Evolutionary conservation across 1,140 invertebrate species (phyloP), one percentile per base, ranked within the genome.

Genomic region (Hyphantria cunea): DNA sequence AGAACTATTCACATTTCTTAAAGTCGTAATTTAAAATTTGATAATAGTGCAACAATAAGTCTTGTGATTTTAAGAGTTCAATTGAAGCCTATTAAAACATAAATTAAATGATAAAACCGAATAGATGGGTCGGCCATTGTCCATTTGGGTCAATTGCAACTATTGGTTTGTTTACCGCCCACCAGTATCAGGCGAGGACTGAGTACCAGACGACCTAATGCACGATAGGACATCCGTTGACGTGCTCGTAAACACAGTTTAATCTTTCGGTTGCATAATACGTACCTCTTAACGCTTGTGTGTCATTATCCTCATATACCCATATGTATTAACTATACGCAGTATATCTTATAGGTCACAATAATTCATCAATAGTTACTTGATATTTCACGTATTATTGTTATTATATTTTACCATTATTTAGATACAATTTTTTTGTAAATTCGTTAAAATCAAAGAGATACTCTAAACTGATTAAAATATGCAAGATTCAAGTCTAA

Each of bases 61-160:
- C 17, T 25, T 25, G 17, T 10, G 34, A 37, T 10, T 37, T 37
- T 37, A 48, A 13, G 13, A 48, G 3, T 6, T 45, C 12, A 12
- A 13, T 45, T 59, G 45, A 50, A 44, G 12, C 64, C 50, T 42
- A 67, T 65, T 68, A 68, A 68, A 71, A 58, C 34, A 66, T 59
- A 66, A 47, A 69, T 68, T 68, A 61, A 44, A 56, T 55, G 55
- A 73, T 76, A 62, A 62, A 61, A 54, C 53, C 70, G 70, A 72
- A 75, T 65, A 64, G 69, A 53, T 60, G 49, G 63, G 49, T 69
- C 63, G 75, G 73, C 68, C 47, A 49, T 53, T 62, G 68, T 68
- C 60, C 65, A 78, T 80, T 78, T 76, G 52, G 77, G 77, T 82
- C 79, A 78, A 81, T 82, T 82, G 72, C 74, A 67, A 72, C 68